Percentiles rank a stretch among this genome's conserved stretches.
These are phyloP conservation scores for Setophaga kirtlandii DNA, from an alignment of 2,113 vertebrate species.

Conservation along the genomic window DNA sequence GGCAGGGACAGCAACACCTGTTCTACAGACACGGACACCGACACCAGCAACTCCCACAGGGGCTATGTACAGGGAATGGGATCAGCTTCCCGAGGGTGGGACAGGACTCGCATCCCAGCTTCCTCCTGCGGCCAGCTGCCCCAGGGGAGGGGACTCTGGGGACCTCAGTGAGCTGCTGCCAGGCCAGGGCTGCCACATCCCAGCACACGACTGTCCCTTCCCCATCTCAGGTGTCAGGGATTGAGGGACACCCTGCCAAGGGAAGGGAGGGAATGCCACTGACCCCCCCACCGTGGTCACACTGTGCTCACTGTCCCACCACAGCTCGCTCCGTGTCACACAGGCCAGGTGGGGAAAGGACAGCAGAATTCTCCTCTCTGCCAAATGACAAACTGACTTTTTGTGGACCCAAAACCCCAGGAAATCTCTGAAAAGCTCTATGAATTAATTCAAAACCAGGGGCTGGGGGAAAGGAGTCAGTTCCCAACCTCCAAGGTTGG, in stretches of 20 bases:
- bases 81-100: neutral
- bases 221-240: neutral
- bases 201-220: neutral
- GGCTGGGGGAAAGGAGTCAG: neutral
- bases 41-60: constrained; percentile 62
- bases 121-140: neutral
- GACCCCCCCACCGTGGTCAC: fast-evolving
- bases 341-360: neutral
- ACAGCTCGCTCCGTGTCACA: neutral
- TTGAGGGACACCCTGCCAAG: neutral
- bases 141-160: neutral
- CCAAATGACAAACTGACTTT: neutral
- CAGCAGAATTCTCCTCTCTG: neutral
- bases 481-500: neutral
- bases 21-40: constrained; percentile 54
- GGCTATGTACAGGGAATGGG: constrained; percentile 39
- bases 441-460: neutral
- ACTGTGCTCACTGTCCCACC: neutral
- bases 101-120: neutral
- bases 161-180: neutral
- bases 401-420: neutral
- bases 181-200: neutral
- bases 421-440: neutral
- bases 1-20: constrained; percentile 38
- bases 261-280: neutral